Evolutionary conservation across 2,888 invertebrate genomes (phyloP).

Genomic region (Anthophora plumipes): DNA sequence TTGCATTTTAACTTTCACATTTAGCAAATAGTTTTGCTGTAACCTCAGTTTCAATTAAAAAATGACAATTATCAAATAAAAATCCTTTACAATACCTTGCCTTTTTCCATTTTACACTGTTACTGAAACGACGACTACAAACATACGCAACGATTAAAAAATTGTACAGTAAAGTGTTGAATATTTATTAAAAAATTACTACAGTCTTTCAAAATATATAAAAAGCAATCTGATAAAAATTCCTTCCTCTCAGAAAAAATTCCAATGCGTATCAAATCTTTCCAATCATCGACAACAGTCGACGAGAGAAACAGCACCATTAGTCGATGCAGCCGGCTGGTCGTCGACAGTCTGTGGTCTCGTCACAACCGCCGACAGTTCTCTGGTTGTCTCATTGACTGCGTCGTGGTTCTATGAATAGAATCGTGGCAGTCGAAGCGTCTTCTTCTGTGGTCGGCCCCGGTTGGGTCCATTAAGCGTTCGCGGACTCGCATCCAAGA

Average conservation of each 20-base stretch:
- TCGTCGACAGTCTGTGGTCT: conserved; percentile 36
- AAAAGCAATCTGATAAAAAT: too few species aligned
- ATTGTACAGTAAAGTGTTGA: too few species aligned
- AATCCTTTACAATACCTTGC: too few species aligned
- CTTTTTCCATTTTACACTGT: too few species aligned
- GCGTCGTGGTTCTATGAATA: conserved; percentile 70
- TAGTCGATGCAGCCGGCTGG: conserved; percentile 46
- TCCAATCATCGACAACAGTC: too few species aligned
- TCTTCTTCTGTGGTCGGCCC: conserved; percentile 48
- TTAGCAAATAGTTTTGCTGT: too few species aligned
- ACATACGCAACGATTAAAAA: too few species aligned
- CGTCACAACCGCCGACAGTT: conserved; percentile 71
- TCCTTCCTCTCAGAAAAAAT: too few species aligned
- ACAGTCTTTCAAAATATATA: neutral
- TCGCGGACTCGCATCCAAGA: conserved; percentile 32
- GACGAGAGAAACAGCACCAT: conserved; percentile 13
- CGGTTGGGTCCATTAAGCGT: conserved; percentile 60
- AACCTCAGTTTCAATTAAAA: too few species aligned
- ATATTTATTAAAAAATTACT: neutral
- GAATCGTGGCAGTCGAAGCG: conserved; percentile 46
- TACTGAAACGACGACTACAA: too few species aligned
- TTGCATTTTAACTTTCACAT: too few species aligned
- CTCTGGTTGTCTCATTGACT: conserved; percentile 75
- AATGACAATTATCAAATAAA: too few species aligned
- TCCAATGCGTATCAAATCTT: neutral